phyloP scores from a whole-genome alignment of 2,113 vertebrate genomes.

The Cricetomys ansorgei region DNA sequence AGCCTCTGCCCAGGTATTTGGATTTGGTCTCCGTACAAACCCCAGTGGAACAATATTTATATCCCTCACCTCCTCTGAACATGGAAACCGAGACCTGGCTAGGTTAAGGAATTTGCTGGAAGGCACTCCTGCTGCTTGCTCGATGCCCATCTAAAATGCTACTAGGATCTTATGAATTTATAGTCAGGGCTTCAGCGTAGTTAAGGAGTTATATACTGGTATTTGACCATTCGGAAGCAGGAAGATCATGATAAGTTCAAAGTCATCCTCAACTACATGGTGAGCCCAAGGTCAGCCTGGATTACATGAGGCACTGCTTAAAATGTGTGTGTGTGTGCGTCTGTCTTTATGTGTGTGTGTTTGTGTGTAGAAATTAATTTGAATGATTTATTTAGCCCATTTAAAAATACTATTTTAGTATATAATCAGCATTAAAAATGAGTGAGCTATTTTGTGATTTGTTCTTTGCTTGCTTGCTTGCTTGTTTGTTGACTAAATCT shows the following conservation, averaged over 20 bases:
- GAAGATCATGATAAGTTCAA: not conserved
- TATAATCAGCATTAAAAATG: not conserved
- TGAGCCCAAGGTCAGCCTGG: not conserved
- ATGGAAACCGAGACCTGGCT: not conserved
- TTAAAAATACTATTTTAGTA: slow-evolving; percentile 29
- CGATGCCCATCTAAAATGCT: not conserved
- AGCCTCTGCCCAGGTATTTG: not conserved
- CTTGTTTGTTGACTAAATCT: not conserved
- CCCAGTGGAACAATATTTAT: slow-evolving; percentile 36
- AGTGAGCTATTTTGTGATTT: not conserved
- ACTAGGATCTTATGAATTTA: slow-evolving; percentile 14
- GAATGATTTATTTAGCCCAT: not conserved
- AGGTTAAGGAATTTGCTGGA: slow-evolving; percentile 39
- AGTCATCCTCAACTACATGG: not conserved
- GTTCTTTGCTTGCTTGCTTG: not conserved
- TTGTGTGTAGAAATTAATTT: not conserved
- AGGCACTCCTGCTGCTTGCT: not conserved
- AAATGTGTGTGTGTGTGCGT: no score
- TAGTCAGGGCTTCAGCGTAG: slow-evolving; percentile 43
- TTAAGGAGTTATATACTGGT: not conserved
- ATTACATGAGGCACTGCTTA: not conserved
- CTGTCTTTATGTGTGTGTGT: no score
- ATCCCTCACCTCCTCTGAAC: not conserved
- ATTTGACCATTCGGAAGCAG: not conserved
- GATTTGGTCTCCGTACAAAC: slow-evolving; percentile 24